Evolutionary conservation across 2,113 vertebrate genomes (phyloP), one percentile per base, ranked within the genome.

Genomic region (Colaptes auratus): DNA sequence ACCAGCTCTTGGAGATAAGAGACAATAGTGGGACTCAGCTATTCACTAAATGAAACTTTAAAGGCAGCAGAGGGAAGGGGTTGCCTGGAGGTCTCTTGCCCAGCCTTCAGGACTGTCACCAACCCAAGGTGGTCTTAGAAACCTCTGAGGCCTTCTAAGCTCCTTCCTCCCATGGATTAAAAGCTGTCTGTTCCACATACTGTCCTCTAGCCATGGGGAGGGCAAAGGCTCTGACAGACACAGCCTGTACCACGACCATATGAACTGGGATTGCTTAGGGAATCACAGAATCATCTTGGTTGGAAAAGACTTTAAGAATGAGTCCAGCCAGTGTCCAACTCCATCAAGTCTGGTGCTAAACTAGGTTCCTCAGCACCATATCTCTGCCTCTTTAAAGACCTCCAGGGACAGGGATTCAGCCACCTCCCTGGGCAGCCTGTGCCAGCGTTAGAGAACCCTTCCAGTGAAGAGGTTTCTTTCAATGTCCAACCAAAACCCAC

Each of bases 181-280:
- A 7, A 33, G 48, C 39, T 66, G 70, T 31, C 23, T 56, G 52
- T 12, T 77, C 44, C 31, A 19, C 72, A 31, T 1, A 23, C 27
- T 31, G 36, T 28, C 64, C 50, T 56, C 55, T 44, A 28, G 1
- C 39, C 28, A 2, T 27, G 58, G 44, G 59, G 17, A 35, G 53
- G 23, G 23, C 50, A 25, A 61, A 59, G 48, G 39, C 46, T 94
- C 61, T 0, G 1, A 19, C n/a, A 59, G 73, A 50, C 35, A 4
- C 1, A 64, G 30, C 50, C 64, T 39, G 14, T 1, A 2, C 39
- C 10, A 33, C 3, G 12, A n/a, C 31, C 46, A 21, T 1, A 8
- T 2, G 10, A 66, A 20, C 24, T 21, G 50, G n/a, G 48, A 53
- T 69, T 89, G 52, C 53, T 61, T 67, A 23, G 11, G 12, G 50